A percentile compares a stretch with the other conserved stretches of the same genome.
Conservation (phyloP, 2,113 vertebrate species). For the Scophthalmus maximus region DNA sequence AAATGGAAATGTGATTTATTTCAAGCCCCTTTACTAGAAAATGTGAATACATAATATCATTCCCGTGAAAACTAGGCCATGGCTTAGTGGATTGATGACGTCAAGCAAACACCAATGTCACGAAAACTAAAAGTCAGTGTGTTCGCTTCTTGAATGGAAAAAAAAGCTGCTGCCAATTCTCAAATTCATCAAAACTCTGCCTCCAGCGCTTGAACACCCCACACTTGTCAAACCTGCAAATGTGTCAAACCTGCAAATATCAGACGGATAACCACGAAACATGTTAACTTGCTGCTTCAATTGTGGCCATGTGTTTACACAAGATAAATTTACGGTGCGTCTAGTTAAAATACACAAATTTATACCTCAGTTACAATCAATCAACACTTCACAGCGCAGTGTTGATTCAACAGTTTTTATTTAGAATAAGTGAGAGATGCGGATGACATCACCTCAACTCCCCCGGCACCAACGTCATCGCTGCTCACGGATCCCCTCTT, state of each 20-base stretch:
- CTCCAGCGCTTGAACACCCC: not conserved
- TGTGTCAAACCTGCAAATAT: not conserved
- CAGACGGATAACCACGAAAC: not conserved
- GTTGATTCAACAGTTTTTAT: too few relatives aligned
- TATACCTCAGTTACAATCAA: too few relatives aligned
- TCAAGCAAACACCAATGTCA: not conserved
- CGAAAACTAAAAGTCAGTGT: too few relatives aligned
- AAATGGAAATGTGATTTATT: not conserved
- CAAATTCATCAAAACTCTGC: slow-evolving; percentile 1
- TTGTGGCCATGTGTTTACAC: not conserved
- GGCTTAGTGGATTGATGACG: not conserved
- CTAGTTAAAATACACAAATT: too few relatives aligned
- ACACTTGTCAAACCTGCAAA: not conserved
- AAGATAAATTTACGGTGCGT: not conserved
- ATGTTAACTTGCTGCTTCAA: too few relatives aligned
- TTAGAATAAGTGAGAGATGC: not conserved
- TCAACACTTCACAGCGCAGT: too few relatives aligned
- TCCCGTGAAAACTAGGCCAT: not conserved
- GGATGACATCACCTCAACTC: slow-evolving; percentile 69
- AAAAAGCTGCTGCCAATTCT: not conserved
- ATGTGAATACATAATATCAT: not conserved
- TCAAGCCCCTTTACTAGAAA: not conserved
- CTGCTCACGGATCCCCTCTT: slow-evolving; percentile 66
- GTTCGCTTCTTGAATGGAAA: too few relatives aligned
- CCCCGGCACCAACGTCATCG: slow-evolving; percentile 25